Percentiles rank a stretch among this genome's conserved stretches.
Evolutionary conservation across 92 coral and sea anemone genomes (phyloP).

Genomic region (Heteractis magnifica): DNA sequence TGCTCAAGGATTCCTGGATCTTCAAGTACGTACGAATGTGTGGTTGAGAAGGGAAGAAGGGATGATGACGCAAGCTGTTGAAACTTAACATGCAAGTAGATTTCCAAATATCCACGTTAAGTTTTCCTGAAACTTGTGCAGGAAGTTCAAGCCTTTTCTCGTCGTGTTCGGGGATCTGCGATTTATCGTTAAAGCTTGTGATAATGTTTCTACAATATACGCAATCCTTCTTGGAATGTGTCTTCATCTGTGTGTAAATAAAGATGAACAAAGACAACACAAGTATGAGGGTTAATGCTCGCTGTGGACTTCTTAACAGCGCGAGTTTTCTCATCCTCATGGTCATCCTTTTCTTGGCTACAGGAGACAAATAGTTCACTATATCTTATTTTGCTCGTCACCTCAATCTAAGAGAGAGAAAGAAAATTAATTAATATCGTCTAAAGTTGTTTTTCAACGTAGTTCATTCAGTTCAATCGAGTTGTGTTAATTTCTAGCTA

Average conservation of each 20-base stretch:
- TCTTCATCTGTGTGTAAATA: background rate
- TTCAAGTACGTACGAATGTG: slow-evolving; percentile 36
- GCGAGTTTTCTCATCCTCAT: background rate
- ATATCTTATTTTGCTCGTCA: no score
- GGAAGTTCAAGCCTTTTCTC: background rate
- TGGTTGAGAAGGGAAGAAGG: slow-evolving; percentile 72
- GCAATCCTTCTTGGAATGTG: background rate
- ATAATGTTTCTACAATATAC: background rate
- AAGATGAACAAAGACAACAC: background rate
- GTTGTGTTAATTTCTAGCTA: no score
- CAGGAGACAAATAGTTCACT: no score
- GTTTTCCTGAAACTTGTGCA: slow-evolving; percentile 9
- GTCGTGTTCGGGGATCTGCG: background rate
- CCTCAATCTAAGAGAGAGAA: no score
- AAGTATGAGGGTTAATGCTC: background rate
- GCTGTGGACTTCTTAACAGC: background rate
- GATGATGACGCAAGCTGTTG: slow-evolving; percentile 72
- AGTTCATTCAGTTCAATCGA: no score
- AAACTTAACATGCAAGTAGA: slow-evolving; percentile 66
- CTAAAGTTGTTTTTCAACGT: no score
- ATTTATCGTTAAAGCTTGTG: no score
- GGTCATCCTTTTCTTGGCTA: no score
- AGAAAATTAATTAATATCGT: no score
- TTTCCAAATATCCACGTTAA: slow-evolving; percentile 71
- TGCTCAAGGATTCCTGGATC: slow-evolving; percentile 7